These are phyloP conservation scores for Drosophila takahashii DNA, from an alignment of 1,140 invertebrate genomes.

Conservation along the genomic window DNA sequence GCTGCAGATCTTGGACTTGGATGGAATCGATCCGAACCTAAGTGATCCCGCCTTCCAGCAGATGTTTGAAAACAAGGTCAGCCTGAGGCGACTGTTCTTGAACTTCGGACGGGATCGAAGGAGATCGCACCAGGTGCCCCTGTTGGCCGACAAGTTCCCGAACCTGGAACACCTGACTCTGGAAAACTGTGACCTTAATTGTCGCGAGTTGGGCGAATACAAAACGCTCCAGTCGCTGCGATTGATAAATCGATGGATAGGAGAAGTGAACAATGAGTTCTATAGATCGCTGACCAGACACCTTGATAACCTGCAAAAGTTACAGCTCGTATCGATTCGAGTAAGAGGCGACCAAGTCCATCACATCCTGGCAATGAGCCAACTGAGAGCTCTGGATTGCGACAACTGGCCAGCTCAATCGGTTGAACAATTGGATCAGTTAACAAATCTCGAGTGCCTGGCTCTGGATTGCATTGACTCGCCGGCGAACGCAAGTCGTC, in stretches of 20 bases:
- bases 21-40: slow-evolving; percentile 54
- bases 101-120: slow-evolving; percentile 37
- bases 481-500: not conserved
- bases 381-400: slow-evolving; percentile 43
- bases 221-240: slow-evolving; percentile 34
- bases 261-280: slow-evolving; percentile 33
- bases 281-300: slow-evolving; percentile 24
- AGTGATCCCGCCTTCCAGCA: slow-evolving; percentile 24
- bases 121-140: slow-evolving; percentile 7
- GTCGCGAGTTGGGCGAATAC: slow-evolving; percentile 47
- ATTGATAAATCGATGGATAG: slow-evolving; percentile 32
- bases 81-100: slow-evolving; percentile 29
- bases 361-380: slow-evolving; percentile 24
- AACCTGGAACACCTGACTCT: slow-evolving; percentile 55
- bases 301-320: slow-evolving; percentile 38
- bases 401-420: slow-evolving; percentile 46
- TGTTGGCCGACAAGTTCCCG: slow-evolving; percentile 27
- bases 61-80: slow-evolving; percentile 36
- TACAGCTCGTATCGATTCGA: slow-evolving; percentile 37
- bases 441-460: slow-evolving; percentile 48
- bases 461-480: slow-evolving; percentile 33
- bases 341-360: slow-evolving; percentile 33
- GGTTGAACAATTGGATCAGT: slow-evolving; percentile 14
- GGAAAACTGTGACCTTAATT: slow-evolving; percentile 47
- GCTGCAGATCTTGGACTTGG: slow-evolving; percentile 53